Base-by-base conservation (phyloP, 1,140 invertebrate species). In the Andricus grossulariae region DNA sequence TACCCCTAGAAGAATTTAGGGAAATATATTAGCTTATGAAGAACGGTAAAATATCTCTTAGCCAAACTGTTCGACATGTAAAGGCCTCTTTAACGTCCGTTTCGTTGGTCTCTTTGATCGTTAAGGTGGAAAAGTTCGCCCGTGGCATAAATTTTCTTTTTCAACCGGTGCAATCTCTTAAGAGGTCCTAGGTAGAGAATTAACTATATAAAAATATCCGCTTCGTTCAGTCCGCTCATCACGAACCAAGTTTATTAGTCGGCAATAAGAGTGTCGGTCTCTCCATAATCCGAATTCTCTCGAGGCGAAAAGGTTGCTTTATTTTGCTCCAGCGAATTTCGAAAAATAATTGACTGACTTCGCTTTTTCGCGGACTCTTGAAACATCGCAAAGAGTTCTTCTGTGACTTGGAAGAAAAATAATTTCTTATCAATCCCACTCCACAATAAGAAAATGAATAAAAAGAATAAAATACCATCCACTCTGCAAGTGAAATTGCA, bases 271-370 rank as follows among this genome's bases (percentile, higher is more conserved):
- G 49, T 74, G 19, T 13, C 32, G 16, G 18, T 15, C 51, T 52
- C 18, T 21, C 5, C 16, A 73, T 49, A 60, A 71, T 51, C 21
- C 55, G 5, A 57, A 71, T 25, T 52, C 52, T 54, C 78, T 21
- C 13, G 50, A 13, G 60, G 73, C 57, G 71, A n/a, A 19, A 32
- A 50, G 70, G 72, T 50, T 19, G 15, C 51, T 51, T 75, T 51
- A 75, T 72, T 75, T 52, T 50, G 21, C 52, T 7, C 39, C 49
- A 57, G 71, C 73, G 78, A 74, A 78, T 78, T 55, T 78, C 55
- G 76, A 71, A 75, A 81, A 77, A 82, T 82, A 82, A 82, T 82
- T 82, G 74, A 73, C 74, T 51, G 72, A 72, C 70, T 72, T 50
- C 66, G n/a, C 70, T 32, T 49, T 71, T 50, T 70, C 70, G 19